Base-by-base conservation (phyloP, 2,888 invertebrate genomes). In the Vesta saturnalis region DNA sequence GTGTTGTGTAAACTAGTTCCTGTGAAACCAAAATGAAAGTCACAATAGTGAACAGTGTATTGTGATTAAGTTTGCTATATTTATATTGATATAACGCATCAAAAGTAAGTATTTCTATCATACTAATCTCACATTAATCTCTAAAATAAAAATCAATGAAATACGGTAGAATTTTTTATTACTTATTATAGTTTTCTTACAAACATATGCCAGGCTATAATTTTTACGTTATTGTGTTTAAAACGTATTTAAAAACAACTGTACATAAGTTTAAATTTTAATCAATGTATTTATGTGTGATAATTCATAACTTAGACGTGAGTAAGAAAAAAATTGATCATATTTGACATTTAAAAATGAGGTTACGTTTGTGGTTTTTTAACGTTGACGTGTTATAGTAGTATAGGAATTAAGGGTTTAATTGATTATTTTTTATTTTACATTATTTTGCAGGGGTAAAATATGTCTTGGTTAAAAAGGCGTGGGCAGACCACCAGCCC, bases 381-480 rank as follows among this genome's bases (percentile, higher is more conserved):
- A 49, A 39, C 47, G 61, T 67, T 67, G 62, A 62, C 54, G 35
- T 54, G 54, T 39, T 14, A 52, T 21, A 16, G 39, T 56, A 18
- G 46, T 58, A 59, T 59, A 58, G 21, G 15, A 52, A 54, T 54
- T 54, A 2, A 22, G n/a, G n/a, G n/a, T n/a, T n/a, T n/a, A n/a
- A 19, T 19, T 12, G n/a, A 18, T 49, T 14, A n/a, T 19, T 6
- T 18, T 15, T 54, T 15, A 15, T 16, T 30, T 56, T 1, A 14
- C 23, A 56, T 56, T 56, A 49, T 59, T 54, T 16, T 19, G 21
- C 43, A 64, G 60, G 35, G 46, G 18, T 30, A 23, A 43, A 65
- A 5, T 46, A 84, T 84, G 83, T 83, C 84, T 72, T 84, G 84
- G 84, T 79, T 83, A 73, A 83, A 83, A 73, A 79, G 80, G 75